Evolutionary conservation across 1,140 invertebrate species (phyloP).

Genomic region (Drosophila oshimai): DNA sequence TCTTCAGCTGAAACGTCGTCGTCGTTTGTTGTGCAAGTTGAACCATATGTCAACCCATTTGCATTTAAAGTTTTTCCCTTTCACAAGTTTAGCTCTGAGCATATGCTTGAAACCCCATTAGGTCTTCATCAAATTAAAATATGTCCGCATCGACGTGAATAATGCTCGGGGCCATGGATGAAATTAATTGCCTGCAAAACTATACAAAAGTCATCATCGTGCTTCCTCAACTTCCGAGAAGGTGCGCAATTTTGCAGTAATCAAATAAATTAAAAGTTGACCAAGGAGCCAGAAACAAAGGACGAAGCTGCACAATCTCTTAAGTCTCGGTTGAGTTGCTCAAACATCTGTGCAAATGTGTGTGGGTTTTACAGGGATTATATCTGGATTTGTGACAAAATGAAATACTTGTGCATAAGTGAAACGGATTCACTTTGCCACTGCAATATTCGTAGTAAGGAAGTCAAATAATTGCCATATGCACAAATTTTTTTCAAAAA

Average conservation of each 20-base stretch:
- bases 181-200: constrained; percentile 76
- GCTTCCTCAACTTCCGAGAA: constrained; percentile 25
- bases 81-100: constrained; percentile 36
- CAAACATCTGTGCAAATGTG: constrained; percentile 45
- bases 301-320: constrained; percentile 45
- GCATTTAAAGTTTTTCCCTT: constrained; percentile 51
- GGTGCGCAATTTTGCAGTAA: constrained; percentile 52
- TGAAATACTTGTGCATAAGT: constrained; percentile 32
- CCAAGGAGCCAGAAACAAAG: constrained; percentile 57
- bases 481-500: neutral
- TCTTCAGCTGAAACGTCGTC: constrained; percentile 4
- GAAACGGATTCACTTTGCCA: constrained; percentile 32
- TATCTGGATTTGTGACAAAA: constrained; percentile 30
- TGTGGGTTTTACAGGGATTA: constrained; percentile 33
- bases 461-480: neutral
- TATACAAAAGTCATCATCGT: constrained; percentile 25
- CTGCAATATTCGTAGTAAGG: neutral
- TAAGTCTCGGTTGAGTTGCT: constrained; percentile 42
- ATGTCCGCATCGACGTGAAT: constrained; percentile 32
- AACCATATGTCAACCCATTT: constrained; percentile 42
- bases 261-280: constrained; percentile 67
- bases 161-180: constrained; percentile 32
- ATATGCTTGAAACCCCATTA: constrained; percentile 44
- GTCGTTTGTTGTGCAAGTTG: constrained; percentile 16
- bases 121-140: constrained; percentile 57